Evolutionary conservation across 35 echinoderm and acorn worm species (phyloP), one percentile per base, ranked within the genome.

Genomic region (Acanthaster planci): DNA sequence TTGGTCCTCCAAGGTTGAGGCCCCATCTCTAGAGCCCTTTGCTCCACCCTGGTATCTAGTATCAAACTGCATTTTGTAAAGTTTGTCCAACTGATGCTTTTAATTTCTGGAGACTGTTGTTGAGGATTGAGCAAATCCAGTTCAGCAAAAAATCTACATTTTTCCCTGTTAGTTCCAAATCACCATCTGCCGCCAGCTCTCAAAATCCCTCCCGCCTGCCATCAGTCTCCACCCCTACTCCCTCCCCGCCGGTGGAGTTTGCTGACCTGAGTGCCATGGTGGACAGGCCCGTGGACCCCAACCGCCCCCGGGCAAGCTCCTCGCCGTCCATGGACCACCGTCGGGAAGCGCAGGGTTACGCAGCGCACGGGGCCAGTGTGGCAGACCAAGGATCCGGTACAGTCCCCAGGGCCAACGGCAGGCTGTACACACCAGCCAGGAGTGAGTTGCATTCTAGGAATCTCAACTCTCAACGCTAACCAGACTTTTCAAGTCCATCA

Each of bases 321-420:
- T 95, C 93, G 7, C 92, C 92, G 12, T 67, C 88, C 31, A 94
- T 80, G 59, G 88, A 87, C 52, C 92, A 94, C 58, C 57, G 86
- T 1, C 39, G 80, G 10, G 80, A 51, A 15, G 22, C 26, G 14
- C 7, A 37, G 21, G 80, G 10, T 22, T 52, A 51, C 12, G 32
- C 52, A 2, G 32, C 34, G 23, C 26, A 26, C 30, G 40, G 60
- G 19, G 55, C 55, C 7, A 21, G 83, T 32, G 10, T 8, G 16
- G 60, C 16, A 0, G 53, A 53, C 8, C 53, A 57, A 35, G 81
- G 81, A 18, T 57, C 38, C 18, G 81, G 81, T 7, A 83, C 51
- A 0, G 81, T 53, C 16, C 51, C 56, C 22, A 51, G 77, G 23
- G 77, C 42, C 0, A 53, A 83, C 38, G 81, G 81, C n/a, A 83